These are phyloP conservation scores for Chionomys nivalis DNA, from an alignment of 2,113 vertebrate genomes.

Conservation along the genomic window DNA sequence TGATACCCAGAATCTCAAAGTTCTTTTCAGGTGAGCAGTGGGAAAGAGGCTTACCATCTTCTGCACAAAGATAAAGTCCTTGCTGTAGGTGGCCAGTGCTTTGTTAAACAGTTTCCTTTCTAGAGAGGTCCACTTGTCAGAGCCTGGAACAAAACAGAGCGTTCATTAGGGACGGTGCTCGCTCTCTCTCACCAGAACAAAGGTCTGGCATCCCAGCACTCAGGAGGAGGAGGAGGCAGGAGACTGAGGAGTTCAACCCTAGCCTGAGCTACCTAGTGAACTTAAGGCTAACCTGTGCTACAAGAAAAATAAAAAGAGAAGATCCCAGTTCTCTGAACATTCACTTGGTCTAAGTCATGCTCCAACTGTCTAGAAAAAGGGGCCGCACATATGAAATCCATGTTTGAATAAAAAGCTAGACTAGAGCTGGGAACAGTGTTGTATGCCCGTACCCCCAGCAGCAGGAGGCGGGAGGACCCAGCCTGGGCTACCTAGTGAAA, in stretches of 20 bases:
- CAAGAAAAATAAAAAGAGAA: neutral
- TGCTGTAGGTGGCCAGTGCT: slow-evolving; percentile 90
- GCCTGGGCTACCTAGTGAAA: neutral
- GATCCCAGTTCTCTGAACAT: neutral
- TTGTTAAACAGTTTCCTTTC: slow-evolving; percentile 91
- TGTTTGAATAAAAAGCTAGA: neutral
- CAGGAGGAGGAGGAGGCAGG: neutral
- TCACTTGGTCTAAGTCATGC: neutral
- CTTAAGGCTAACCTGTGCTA: neutral
- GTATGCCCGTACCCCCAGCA: neutral
- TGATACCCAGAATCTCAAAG: neutral
- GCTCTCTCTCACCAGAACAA: neutral
- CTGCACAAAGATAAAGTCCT: slow-evolving; percentile 93
- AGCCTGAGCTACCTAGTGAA: neutral
- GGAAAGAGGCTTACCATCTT: slow-evolving; percentile 87
- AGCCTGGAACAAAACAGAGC: slow-evolving; percentile 85
- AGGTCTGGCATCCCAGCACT: neutral
- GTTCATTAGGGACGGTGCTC: neutral
- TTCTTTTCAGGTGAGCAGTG: slow-evolving; percentile 11
- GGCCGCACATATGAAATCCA: neutral
- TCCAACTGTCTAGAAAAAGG: neutral
- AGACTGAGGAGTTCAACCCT: neutral
- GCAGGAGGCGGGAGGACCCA: neutral
- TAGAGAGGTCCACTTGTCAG: slow-evolving; percentile 90
- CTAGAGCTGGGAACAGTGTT: neutral